phyloP scores from a whole-genome alignment of 2,797 vertebrate genomes.

The Lepilemur septentrionalis region DNA sequence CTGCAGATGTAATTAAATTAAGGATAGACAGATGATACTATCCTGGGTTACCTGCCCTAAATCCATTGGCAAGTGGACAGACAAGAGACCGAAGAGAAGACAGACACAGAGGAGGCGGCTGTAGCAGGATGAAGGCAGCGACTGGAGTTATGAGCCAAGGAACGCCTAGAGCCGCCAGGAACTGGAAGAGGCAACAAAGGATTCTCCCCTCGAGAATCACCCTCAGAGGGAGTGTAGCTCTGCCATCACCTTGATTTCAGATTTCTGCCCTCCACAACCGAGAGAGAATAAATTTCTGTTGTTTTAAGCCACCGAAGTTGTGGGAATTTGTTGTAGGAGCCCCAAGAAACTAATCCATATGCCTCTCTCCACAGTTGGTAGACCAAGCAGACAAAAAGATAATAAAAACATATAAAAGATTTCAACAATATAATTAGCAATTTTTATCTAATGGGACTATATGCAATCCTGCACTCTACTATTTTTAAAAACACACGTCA shows the following conservation, averaged over 20 bases:
- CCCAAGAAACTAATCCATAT: background rate
- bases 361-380: background rate
- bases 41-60: background rate
- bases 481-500: background rate
- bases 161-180: background rate
- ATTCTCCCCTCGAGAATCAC: background rate
- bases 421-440: slow-evolving; percentile 6
- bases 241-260: background rate
- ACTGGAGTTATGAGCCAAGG: background rate
- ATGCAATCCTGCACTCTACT: background rate
- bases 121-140: accelerated
- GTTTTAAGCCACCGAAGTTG: background rate
- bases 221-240: accelerated
- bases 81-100: background rate
- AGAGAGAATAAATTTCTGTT: background rate
- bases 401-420: background rate
- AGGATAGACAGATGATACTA: background rate
- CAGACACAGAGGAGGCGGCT: background rate
- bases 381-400: background rate
- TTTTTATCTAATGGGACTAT: background rate
- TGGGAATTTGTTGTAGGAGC: background rate
- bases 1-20: background rate
- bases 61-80: background rate
- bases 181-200: background rate
- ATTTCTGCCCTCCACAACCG: background rate